Evolutionary conservation across 2,797 vertebrate genomes (phyloP), one percentile per base, ranked within the genome.

Genomic region (Siniperca scherzeri): DNA sequence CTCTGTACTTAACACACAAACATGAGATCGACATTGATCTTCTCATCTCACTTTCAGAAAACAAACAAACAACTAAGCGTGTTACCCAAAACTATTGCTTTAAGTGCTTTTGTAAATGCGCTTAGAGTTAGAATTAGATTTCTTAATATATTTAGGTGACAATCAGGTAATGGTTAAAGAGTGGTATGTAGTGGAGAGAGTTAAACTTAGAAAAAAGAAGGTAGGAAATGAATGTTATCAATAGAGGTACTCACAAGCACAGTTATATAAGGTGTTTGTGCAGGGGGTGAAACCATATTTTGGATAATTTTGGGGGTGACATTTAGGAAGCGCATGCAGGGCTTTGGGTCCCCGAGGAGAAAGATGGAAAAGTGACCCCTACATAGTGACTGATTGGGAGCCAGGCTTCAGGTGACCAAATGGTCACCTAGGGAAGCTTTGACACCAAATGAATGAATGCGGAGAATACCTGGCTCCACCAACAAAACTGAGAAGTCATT

Each of bases 391-490:
- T 67, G 81, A 79, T 79, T 0, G 12, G 61, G 59, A 77, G 53
- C 53, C 46, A 16, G 22, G 21, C 53, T 75, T 25, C 77, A 65
- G 70, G 57, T 84, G 72, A 81, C 78, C 70, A 74, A 83, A 81
- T 77, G 67, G 46, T 61, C 4, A 8, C 73, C 73, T 27, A 50
- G 76, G 84, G 87, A 75, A 80, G 65, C 30, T 68, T 8, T 77
- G 78, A 84, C 76, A 82, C 33, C 65, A 68, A 75, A 77, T 22
- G n/a, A 57, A 86, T 86, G 79, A 75, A 71, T 82, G 70, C 25
- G 0, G 76, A 64, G 17, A 78, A 38, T 10, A 25, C 25, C 12
- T 55, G 42, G 36, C 60, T 80, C 55, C 36, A n/a, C 40, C 25
- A 16, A 17, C 16, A 13, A 21, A 50, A 25, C 42, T 6, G 48